Conservation (phyloP, 2,888 invertebrate genomes). For the Coelogynopora nodosa region DNA sequence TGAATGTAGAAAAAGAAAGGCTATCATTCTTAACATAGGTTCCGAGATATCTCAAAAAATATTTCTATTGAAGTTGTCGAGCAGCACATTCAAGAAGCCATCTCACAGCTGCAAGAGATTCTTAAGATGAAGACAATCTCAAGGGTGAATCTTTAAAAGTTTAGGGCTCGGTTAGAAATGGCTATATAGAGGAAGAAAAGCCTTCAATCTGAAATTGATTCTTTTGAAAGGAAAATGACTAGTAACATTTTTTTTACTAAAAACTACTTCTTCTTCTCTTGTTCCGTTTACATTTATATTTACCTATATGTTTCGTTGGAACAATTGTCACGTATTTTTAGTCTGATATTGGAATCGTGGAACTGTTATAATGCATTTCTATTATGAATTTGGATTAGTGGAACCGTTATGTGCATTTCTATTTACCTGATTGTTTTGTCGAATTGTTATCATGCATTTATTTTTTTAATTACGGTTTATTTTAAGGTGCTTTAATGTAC, state of each 20-base stretch:
- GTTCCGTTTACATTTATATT: constrained; percentile 8
- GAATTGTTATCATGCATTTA: constrained; percentile 1
- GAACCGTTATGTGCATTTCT: not conserved
- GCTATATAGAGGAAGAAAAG: too few relatives aligned
- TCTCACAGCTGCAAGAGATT: too few relatives aligned
- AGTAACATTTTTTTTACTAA: constrained; percentile 2
- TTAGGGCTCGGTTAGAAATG: not conserved
- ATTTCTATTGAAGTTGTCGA: not conserved
- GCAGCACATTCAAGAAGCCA: not conserved
- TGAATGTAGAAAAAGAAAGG: constrained; percentile 25
- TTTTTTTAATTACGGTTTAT: not conserved
- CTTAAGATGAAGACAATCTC: too few relatives aligned
- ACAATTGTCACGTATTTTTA: constrained; percentile 25
- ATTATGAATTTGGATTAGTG: constrained; percentile 5
- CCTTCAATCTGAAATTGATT: too few relatives aligned
- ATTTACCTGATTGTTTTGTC: constrained; percentile 24
- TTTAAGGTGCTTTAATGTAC: too few relatives aligned
- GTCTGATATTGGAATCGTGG: not conserved
- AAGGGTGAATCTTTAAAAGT: too few relatives aligned
- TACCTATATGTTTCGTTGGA: constrained; percentile 4
- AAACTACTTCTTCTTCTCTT: not conserved
- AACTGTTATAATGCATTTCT: constrained; percentile 10
- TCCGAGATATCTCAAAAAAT: constrained; percentile 8
- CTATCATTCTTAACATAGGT: not conserved
- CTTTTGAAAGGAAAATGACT: constrained; percentile 1